These are phyloP conservation scores for Cryptoleucopteryx plumbea DNA, from an alignment of 2,113 vertebrate species.

Conservation along the genomic window DNA sequence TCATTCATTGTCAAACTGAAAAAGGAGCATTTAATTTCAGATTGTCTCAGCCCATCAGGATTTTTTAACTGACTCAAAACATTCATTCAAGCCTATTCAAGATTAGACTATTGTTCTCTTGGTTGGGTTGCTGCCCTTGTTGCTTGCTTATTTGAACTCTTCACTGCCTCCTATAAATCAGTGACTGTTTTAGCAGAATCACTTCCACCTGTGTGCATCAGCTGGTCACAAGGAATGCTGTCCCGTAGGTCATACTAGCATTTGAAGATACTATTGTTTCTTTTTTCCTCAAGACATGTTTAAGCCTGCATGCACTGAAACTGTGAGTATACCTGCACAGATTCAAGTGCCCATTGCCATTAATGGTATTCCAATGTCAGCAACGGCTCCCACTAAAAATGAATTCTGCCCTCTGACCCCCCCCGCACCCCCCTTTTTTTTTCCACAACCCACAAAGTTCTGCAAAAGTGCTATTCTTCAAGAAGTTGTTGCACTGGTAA, in stretches of 20 bases:
- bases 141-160: background rate
- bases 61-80: background rate
- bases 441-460: background rate
- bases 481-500: background rate
- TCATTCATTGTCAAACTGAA: background rate
- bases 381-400: background rate
- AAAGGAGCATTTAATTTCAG: background rate
- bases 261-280: background rate
- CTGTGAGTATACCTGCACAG: background rate
- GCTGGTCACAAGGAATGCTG: background rate
- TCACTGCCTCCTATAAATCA: background rate
- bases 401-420: background rate
- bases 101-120: background rate
- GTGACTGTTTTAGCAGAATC: background rate
- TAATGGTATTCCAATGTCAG: background rate
- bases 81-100: background rate
- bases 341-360: background rate
- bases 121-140: background rate
- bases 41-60: background rate
- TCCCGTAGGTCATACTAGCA: background rate
- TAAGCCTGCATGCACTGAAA: background rate
- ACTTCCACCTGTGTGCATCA: background rate
- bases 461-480: background rate
- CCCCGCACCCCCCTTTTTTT: background rate
- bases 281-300: background rate